phyloP scores from a whole-genome alignment of 2,888 invertebrate species.

The Mimachlamys varia region DNA sequence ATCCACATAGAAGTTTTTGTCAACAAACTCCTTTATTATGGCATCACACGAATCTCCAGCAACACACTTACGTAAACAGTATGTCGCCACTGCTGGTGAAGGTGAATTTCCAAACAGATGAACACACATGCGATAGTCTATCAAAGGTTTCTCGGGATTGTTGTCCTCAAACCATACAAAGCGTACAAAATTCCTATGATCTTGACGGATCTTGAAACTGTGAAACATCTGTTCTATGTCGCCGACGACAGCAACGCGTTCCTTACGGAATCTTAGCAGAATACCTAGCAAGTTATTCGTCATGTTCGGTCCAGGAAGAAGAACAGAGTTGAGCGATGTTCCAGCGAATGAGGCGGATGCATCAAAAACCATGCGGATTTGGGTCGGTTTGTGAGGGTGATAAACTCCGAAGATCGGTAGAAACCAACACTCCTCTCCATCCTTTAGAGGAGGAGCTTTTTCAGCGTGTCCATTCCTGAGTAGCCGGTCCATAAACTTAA shows the following conservation, averaged over 20 bases:
- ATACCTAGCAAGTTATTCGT: conserved; percentile 52
- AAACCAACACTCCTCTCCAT: conserved; percentile 54
- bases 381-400: conserved; percentile 36
- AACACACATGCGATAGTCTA: conserved; percentile 53
- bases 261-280: conserved; percentile 48
- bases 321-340: conserved; percentile 49
- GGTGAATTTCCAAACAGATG: conserved; percentile 48
- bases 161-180: conserved; percentile 54
- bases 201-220: conserved; percentile 46
- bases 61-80: conserved; percentile 46
- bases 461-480: conserved; percentile 50
- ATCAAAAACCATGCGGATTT: conserved; percentile 51
- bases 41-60: conserved; percentile 11
- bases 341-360: conserved; percentile 45
- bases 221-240: conserved; percentile 56
- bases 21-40: conserved; percentile 43
- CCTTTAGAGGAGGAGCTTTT: conserved; percentile 46
- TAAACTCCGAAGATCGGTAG: conserved; percentile 45
- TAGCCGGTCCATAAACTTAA: conserved; percentile 50
- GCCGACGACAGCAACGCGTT: conserved; percentile 43
- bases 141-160: conserved; percentile 37
- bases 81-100: conserved; percentile 52
- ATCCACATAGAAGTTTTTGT: conserved; percentile 54
- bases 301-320: conserved; percentile 51
- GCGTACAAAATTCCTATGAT: conserved; percentile 50